Base-by-base conservation (phyloP, 2,888 invertebrate species). In the Caenorhabditis afra region DNA sequence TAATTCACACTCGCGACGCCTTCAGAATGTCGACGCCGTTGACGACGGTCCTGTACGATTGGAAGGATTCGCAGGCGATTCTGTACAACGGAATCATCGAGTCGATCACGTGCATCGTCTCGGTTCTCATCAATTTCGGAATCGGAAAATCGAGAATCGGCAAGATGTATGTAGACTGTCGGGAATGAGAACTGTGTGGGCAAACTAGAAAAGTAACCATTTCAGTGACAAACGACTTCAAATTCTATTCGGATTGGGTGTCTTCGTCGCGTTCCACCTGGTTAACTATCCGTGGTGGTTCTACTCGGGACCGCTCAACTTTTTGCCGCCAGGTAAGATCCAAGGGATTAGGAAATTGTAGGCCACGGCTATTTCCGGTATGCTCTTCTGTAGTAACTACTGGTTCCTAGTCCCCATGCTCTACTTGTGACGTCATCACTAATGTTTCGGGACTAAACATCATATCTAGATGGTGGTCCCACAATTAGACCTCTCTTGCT, bases 21-120 rank as follows among this genome's bases (percentile, higher is more conserved):
- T 82, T 41, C 64, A 85, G 85, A 47, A 73, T 85, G 80, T 81
- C 83, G 0, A 84, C 85, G 1, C 85, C 85, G 3, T 52, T 81
- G 12, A 78, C 82, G 0, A 84, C 82, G 5, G 83, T 77, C 2
- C 73, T 85, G 44, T 85, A 79, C 61, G 80, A 76, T 35, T 85
- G 85, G 85, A 84, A 79, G 12, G 83, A 83, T 52, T 62, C 68
- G 12, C 77, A 82, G 58, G 79, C 85, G 0, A 81, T 84, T 39
- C 49, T 81, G 0, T 85, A 84, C 73, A 85, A 85, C 50, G 83
- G 81, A 11, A 70, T 85, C 18, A 70, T 83, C 14, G 79, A 83
- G 44, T 74, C 82, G 5, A 61, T 74, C 22, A 75, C 83, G 8
- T 85, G 83, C 50, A 53, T 83, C 14, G 79, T 83, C 4, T 85